Conservation (phyloP, 2,888 invertebrate species). For the Tetragonula carbonaria region DNA sequence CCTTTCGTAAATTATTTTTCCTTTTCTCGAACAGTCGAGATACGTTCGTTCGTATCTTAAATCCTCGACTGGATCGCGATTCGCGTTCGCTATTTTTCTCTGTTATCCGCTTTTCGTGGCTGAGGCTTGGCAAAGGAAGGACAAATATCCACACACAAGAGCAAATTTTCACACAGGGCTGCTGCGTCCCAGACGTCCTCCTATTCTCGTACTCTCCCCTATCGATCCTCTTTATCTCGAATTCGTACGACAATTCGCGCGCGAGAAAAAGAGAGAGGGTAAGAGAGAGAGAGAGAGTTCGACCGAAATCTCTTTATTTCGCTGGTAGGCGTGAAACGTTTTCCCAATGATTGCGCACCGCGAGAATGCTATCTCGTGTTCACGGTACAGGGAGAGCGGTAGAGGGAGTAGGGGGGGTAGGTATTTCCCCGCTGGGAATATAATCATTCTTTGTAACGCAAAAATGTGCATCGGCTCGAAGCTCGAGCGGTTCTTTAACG, state of each 20-base stretch:
- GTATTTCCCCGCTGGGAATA: conserved; percentile 42
- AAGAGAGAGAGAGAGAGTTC: too few relatives aligned
- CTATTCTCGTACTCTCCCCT: not conserved
- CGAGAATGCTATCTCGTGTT: conserved; percentile 18
- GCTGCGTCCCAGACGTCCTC: too few relatives aligned
- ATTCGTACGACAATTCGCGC: not conserved
- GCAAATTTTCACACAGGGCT: not conserved
- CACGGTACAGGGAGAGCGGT: conserved; percentile 13
- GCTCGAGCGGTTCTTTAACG: conserved; percentile 54
- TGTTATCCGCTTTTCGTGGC: not conserved
- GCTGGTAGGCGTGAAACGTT: conserved; percentile 44
- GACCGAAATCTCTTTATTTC: conserved; percentile 8
- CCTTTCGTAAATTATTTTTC: not conserved
- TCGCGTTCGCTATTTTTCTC: not conserved
- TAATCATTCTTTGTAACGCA: conserved; percentile 60
- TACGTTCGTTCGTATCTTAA: not conserved
- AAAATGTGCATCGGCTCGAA: conserved; percentile 59
- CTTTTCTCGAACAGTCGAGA: not conserved
- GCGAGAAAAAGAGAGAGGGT: too few relatives aligned
- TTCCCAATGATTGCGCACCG: conserved; percentile 47
- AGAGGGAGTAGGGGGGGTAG: not conserved
- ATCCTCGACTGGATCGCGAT: not conserved
- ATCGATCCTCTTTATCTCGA: conserved; percentile 2
- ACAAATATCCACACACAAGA: too few relatives aligned
- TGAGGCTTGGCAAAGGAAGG: not conserved